Percentiles rank a stretch among this genome's conserved stretches.
Conservation (phyloP, 2,797 vertebrate species). For the Amphiprion clarkii region DNA sequence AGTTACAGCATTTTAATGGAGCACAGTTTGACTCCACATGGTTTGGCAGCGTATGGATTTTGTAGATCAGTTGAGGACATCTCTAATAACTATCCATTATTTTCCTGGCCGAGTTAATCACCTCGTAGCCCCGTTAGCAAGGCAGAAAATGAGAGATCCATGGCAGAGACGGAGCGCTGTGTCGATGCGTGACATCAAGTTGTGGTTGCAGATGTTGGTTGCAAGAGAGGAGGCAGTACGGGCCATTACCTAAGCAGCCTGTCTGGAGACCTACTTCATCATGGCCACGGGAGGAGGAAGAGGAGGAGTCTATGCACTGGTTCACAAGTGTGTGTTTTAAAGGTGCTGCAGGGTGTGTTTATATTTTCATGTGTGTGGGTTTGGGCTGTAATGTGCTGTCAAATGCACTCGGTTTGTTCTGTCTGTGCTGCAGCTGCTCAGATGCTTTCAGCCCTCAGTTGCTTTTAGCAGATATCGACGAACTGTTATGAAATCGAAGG, state of each 20-base stretch:
- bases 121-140: background rate
- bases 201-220: slow-evolving; percentile 35
- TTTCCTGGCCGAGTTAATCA: slow-evolving; percentile 14
- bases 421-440: slow-evolving; percentile 27
- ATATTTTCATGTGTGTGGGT: slow-evolving; percentile 36
- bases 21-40: background rate
- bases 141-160: slow-evolving; percentile 13
- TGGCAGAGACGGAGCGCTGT: slow-evolving; percentile 9
- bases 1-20: slow-evolving; percentile 1
- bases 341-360: slow-evolving; percentile 38
- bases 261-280: slow-evolving; percentile 60
- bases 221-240: slow-evolving; percentile 39
- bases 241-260: slow-evolving; percentile 67
- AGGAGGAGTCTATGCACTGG: slow-evolving; percentile 4
- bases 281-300: slow-evolving; percentile 34
- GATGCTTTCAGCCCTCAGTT: slow-evolving; percentile 30
- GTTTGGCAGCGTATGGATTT: background rate
- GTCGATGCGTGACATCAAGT: slow-evolving; percentile 37
- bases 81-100: background rate
- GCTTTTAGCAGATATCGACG: slow-evolving; percentile 54
- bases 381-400: slow-evolving; percentile 43
- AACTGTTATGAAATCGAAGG: slow-evolving; percentile 53
- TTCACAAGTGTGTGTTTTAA: slow-evolving; percentile 8
- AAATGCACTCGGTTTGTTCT: slow-evolving; percentile 27
- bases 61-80: background rate